Conservation (phyloP, 2,113 vertebrate species). For the Coptodon rendalli region DNA sequence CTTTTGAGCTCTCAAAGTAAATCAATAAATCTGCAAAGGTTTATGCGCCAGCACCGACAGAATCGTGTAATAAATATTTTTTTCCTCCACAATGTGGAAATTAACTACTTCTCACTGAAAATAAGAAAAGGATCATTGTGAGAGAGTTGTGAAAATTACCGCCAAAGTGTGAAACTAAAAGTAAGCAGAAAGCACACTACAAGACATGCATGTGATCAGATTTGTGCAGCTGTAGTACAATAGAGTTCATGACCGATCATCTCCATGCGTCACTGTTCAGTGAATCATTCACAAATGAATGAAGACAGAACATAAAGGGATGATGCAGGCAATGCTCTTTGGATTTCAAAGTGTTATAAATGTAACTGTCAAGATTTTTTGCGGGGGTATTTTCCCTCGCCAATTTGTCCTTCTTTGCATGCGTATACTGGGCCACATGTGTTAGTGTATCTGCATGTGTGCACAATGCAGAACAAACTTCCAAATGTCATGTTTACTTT, state of each 20-base stretch:
- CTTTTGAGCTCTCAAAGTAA: background rate
- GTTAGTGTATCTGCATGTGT: background rate
- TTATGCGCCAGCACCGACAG: fast-evolving
- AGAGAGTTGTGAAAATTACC: background rate
- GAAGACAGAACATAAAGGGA: background rate
- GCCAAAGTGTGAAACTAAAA: background rate
- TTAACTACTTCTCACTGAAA: background rate
- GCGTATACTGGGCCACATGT: background rate
- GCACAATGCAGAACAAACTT: background rate
- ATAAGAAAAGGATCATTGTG: background rate
- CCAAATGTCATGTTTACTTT: background rate
- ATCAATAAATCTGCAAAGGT: background rate
- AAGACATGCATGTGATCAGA: background rate
- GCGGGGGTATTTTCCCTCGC: background rate
- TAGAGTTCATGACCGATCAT: background rate
- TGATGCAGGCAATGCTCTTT: background rate
- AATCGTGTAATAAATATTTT: background rate
- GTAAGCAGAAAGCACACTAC: background rate
- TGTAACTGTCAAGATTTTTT: background rate
- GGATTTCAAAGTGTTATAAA: background rate
- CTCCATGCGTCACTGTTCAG: background rate
- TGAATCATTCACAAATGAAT: background rate
- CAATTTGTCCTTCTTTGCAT: background rate
- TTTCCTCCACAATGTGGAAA: background rate
- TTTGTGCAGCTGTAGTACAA: background rate